Evolutionary conservation across 64 coral and sea anemone species (phyloP), one percentile per base, ranked within the genome.

Genomic region (Anthopleura sola): DNA sequence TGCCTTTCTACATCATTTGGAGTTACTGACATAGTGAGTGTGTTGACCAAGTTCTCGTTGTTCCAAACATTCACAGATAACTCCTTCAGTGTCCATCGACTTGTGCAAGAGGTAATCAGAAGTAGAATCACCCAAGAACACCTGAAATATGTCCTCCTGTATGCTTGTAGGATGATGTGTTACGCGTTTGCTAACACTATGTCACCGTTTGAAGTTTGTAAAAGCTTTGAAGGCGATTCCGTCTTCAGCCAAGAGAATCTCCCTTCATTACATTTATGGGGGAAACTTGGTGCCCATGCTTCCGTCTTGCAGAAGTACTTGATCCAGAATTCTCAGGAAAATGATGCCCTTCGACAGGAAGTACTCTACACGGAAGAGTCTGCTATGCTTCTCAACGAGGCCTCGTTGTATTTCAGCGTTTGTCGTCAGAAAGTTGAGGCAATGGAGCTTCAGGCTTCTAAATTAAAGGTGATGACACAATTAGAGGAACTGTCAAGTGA

Each of bases 21-120:
- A 34, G 68, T 31, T 36, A 69, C 74, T 11, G 89, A 88, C 19
- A 87, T 88, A 51, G 54, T 86, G 24, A 87, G 68, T 14, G 77
- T 91, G 19, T 71, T 95, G n/a, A 91, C 93, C 9, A 95, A 95
- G 64, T 95, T 95, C 81, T 95, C 93, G 11, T 75, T 95, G 23
- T 95, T 95, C 85, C 93, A 95, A 15, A 78, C 78, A 53, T 88
- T 77, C 24, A 66, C 51, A 36, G 54, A 75, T 55, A 39, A 87
- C 49, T 94, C 93, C 15, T 87, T 53, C 50, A 53, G 50, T 53
- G 50, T 53, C 50, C 50, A 53, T 53, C 1, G 50, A 53, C 50
- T 53, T 82, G 50, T 94, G 58, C 92, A 94, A 86, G 92, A 94
- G 64, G 92, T 90, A 21, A 94, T 94, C 16, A 85, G 84, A 53